A percentile compares a stretch with the other conserved stretches of the same genome.
These are phyloP conservation scores for Nasonia oneida DNA, from an alignment of 2,888 invertebrate genomes.

Conservation along the genomic window DNA sequence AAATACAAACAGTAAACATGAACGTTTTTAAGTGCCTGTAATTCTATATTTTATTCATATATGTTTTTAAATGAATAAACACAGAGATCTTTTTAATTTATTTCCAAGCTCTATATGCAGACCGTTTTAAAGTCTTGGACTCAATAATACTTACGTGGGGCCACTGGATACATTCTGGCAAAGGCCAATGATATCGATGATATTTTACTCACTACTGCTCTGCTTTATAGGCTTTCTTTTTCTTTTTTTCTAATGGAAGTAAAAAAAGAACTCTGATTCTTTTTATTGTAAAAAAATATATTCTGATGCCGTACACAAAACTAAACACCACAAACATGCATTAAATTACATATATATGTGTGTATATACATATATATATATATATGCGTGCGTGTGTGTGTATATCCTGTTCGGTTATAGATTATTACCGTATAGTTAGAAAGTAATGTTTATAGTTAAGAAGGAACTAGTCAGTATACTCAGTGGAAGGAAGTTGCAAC, in stretches of 20 bases:
- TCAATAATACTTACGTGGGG: constrained; percentile 49
- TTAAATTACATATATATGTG: neutral
- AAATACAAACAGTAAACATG: too few species aligned
- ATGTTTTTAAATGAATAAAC: neutral
- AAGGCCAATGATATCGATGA: constrained; percentile 49
- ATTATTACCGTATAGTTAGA: too few species aligned
- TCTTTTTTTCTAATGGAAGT: neutral
- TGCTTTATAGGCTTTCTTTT: neutral
- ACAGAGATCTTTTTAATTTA: neutral
- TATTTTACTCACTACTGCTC: neutral
- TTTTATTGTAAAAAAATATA: neutral
- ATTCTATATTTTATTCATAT: neutral
- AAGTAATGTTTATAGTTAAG: too few species aligned
- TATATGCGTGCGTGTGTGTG: too few species aligned
- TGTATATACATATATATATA: too few species aligned
- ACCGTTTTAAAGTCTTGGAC: neutral
- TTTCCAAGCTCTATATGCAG: neutral
- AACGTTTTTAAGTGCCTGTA: neutral
- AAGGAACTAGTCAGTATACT: too few species aligned
- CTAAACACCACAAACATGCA: neutral
- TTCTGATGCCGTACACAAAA: neutral
- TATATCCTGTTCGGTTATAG: too few species aligned
- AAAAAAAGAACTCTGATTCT: neutral
- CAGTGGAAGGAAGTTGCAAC: too few species aligned
- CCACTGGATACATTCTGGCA: constrained; percentile 54